Conservation (phyloP, 2,113 vertebrate species). For the Cyprinodon brontotheroides region DNA sequence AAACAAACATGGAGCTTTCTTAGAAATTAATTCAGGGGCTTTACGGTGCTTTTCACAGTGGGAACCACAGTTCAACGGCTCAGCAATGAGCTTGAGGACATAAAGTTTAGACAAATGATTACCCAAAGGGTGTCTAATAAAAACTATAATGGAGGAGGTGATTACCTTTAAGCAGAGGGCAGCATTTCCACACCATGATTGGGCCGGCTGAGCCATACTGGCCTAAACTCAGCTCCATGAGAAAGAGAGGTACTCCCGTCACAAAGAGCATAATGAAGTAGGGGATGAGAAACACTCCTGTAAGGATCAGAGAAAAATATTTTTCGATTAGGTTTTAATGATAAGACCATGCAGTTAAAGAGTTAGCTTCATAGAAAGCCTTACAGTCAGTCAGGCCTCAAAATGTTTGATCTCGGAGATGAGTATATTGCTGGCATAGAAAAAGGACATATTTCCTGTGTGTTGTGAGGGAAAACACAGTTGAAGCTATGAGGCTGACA, state of each 20-base stretch:
- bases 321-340: conserved; percentile 6
- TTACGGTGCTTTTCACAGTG: background rate
- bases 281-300: conserved; percentile 86
- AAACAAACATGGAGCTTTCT: background rate
- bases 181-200: conserved; percentile 87
- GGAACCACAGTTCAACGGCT: background rate
- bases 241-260: conserved; percentile 83
- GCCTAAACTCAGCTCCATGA: conserved; percentile 88
- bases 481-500: conserved; percentile 19
- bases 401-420: conserved; percentile 32
- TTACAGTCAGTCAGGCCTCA: conserved; percentile 23
- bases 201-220: conserved; percentile 83
- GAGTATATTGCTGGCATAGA: background rate
- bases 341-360: background rate
- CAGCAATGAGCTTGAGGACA: background rate
- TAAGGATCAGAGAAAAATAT: conserved; percentile 7
- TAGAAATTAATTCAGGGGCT: background rate
- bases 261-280: conserved; percentile 86
- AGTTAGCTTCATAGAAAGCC: conserved; percentile 2
- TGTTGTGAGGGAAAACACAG: conserved; percentile 33
- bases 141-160: background rate
- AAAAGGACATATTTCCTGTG: conserved; percentile 16
- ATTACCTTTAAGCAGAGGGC: conserved; percentile 86
- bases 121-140: background rate
- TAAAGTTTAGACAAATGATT: background rate